Evolutionary conservation across 1,140 invertebrate genomes (phyloP), one percentile per base, ranked within the genome.

Genomic region (Drosophila seguyi): DNA sequence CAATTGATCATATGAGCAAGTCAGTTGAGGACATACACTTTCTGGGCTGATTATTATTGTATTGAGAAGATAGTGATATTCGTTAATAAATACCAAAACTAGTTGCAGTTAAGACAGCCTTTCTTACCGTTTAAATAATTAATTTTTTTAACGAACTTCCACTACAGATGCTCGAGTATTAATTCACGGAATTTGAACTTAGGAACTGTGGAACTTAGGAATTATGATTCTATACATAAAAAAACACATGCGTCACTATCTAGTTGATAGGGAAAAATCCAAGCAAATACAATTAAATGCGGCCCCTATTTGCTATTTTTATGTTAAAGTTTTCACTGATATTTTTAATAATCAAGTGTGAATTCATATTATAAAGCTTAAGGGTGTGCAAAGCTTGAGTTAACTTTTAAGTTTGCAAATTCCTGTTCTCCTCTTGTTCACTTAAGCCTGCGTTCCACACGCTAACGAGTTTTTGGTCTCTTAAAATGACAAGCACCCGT

Each of bases 401-500:
- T 34, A 1, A 20, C 11, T 14, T 4, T 20, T 4, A 7, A 14
- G 7, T 10, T 6, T 4, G 11, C 4, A 10, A 53, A 53, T 25
- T 38, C 56, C 61, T 61, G 39, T 65, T 45, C n/a, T 41, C 34
- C 20, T 63, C 22, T 16, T 31, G 22, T 10, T 16, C 22, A 48
- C 25, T 48, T 27, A n/a, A 48, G 50, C 11, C 20, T 61, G 47
- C 69, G 38, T 31, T 50, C 38, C 14, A 39, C 66, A 62, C 41
- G 69, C 57, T 74, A 75, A 75, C 72, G 41, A 74, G 72, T 74
- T 62, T 55, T 75, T 56, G 48, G 47, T 53, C 48, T 62, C 47
- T 52, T 48, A 65, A 74, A 77, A 74, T 85, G 81, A 85, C 82
- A 86, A 61, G 56, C 41, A 38, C 45, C 82, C 82, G 82, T 85